These are phyloP conservation scores for Tenthredo distinguenda DNA, from an alignment of 2,888 invertebrate genomes.

Conservation along the genomic window DNA sequence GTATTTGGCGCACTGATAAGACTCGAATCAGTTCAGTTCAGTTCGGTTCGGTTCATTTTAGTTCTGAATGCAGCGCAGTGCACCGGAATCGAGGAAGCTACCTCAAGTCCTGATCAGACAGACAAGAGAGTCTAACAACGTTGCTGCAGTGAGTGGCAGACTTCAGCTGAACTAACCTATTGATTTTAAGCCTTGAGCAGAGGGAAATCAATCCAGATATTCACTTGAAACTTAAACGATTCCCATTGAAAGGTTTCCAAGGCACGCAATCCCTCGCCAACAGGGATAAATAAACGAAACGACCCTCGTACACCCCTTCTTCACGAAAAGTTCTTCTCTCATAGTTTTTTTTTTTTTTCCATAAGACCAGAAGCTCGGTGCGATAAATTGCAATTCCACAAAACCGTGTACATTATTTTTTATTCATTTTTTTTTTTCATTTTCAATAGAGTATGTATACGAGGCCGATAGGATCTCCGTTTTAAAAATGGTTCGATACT, in stretches of 20 bases:
- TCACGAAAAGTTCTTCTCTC: background rate
- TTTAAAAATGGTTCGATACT: background rate
- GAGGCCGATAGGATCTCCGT: background rate
- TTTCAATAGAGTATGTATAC: too few relatives aligned
- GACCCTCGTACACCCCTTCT: background rate
- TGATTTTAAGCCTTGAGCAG: constrained; percentile 24
- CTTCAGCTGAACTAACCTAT: constrained; percentile 18
- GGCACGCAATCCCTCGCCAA: constrained; percentile 33
- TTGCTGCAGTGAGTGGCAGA: constrained; percentile 23
- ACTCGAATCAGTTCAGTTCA: background rate
- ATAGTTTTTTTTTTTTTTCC: background rate
- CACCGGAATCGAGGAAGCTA: background rate
- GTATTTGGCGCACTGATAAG: background rate
- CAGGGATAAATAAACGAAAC: background rate
- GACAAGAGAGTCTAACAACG: constrained; percentile 46
- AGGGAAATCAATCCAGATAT: constrained; percentile 49
- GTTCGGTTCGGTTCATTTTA: background rate
- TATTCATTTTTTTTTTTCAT: too few relatives aligned
- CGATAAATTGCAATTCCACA: too few relatives aligned
- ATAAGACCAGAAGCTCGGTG: too few relatives aligned
- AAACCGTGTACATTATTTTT: too few relatives aligned
- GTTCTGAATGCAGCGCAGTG: background rate
- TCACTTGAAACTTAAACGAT: constrained; percentile 51
- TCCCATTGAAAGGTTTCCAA: constrained; percentile 41
- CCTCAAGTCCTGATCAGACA: background rate